Evolutionary conservation across 1,140 invertebrate genomes (phyloP).

Genomic region (Myzus persicae): DNA sequence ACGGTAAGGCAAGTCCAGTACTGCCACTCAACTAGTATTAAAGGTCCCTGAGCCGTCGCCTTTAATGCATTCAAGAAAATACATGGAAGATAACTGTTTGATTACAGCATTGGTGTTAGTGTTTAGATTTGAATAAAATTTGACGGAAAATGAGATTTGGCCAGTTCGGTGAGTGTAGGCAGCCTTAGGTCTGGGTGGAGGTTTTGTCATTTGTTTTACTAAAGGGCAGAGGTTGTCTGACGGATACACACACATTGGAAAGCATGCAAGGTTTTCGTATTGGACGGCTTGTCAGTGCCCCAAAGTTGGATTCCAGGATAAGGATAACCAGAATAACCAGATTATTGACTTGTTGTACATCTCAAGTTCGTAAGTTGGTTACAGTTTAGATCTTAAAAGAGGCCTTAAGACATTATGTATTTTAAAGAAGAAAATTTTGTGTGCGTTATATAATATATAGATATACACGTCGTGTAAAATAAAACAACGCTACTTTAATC

Average conservation of each 20-base stretch:
- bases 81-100: background rate
- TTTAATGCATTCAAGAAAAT: too few relatives aligned
- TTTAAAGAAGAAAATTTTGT: background rate
- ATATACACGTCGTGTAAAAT: background rate
- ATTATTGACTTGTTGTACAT: background rate
- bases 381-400: background rate
- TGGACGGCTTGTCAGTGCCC: background rate
- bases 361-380: background rate
- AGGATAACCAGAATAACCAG: background rate
- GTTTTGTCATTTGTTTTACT: background rate
- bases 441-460: background rate
- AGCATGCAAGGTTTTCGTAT: background rate
- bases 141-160: background rate
- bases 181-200: background rate
- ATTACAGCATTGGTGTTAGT: background rate
- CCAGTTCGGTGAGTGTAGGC: background rate
- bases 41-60: too few relatives aligned
- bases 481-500: constrained; percentile 39
- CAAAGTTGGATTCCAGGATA: background rate
- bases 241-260: background rate
- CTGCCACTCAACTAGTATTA: background rate
- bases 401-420: background rate
- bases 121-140: background rate
- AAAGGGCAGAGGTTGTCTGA: background rate
- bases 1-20: background rate